Conservation (phyloP, 2,113 vertebrate species). For the Dasyornis broadbenti region DNA sequence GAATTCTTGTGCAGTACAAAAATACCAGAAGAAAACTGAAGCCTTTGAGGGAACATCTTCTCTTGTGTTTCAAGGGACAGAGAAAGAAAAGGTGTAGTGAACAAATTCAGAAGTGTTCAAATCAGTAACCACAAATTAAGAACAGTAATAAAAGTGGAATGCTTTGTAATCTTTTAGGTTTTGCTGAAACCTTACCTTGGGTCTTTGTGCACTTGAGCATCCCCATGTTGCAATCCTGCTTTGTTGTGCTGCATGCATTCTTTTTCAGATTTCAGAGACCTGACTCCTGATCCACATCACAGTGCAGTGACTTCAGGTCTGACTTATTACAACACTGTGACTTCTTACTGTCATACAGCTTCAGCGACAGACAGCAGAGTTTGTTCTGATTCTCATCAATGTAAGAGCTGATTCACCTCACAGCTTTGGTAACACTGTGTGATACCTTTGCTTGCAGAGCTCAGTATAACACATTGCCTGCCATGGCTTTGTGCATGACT, state of each 20-base stretch:
- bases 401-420: not conserved
- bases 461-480: not conserved
- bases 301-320: not conserved
- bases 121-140: not conserved
- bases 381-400: not conserved
- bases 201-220: not conserved
- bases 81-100: not conserved
- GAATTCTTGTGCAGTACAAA: not conserved
- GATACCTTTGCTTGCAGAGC: not conserved
- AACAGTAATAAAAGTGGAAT: not conserved
- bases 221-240: not conserved
- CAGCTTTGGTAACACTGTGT: not conserved
- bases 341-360: not conserved
- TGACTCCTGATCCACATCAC: not conserved
- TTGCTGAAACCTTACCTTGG: not conserved
- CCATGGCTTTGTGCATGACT: rapidly evolving
- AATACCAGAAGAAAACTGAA: not conserved
- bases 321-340: not conserved
- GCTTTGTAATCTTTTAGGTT: not conserved
- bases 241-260: not conserved
- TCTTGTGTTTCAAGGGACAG: not conserved
- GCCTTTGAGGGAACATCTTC: not conserved
- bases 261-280: not conserved
- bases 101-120: not conserved
- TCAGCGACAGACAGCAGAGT: not conserved